These are phyloP conservation scores for Amphilophus citrinellus DNA, from an alignment of 2,113 vertebrate genomes.

Conservation along the genomic window DNA sequence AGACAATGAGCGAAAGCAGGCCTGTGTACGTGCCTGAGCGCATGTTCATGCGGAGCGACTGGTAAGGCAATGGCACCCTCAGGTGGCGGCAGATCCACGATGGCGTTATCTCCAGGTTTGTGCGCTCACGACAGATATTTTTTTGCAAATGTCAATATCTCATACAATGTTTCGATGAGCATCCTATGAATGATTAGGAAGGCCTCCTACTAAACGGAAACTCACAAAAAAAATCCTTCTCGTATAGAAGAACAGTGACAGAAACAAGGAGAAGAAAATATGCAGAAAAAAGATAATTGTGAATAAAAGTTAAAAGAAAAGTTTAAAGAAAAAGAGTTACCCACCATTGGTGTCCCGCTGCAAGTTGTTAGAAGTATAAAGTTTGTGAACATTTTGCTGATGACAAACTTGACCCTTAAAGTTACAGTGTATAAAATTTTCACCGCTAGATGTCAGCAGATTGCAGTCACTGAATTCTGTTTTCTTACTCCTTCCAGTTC, in stretches of 20 bases:
- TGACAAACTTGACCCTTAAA: not conserved
- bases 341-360: not conserved
- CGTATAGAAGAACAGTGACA: not conserved
- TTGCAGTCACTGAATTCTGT: too few relatives aligned
- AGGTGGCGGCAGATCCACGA: slow-evolving; percentile 19
- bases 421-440: not conserved
- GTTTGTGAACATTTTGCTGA: not conserved
- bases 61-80: slow-evolving; percentile 56
- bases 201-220: not conserved
- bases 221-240: not conserved
- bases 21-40: slow-evolving; percentile 26
- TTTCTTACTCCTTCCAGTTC: too few relatives aligned
- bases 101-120: not conserved
- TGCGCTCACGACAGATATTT: not conserved
- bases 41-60: not conserved
- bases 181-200: not conserved
- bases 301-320: not conserved
- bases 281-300: not conserved
- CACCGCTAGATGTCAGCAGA: too few relatives aligned
- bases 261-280: not conserved
- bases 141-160: not conserved
- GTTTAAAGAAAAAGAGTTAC: not conserved
- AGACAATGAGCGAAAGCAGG: slow-evolving; percentile 46
- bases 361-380: not conserved
- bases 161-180: not conserved